Percentiles rank a stretch among this genome's conserved stretches.
Evolutionary conservation across 2,113 vertebrate species (phyloP).

Genomic region (Malurus melanocephalus): DNA sequence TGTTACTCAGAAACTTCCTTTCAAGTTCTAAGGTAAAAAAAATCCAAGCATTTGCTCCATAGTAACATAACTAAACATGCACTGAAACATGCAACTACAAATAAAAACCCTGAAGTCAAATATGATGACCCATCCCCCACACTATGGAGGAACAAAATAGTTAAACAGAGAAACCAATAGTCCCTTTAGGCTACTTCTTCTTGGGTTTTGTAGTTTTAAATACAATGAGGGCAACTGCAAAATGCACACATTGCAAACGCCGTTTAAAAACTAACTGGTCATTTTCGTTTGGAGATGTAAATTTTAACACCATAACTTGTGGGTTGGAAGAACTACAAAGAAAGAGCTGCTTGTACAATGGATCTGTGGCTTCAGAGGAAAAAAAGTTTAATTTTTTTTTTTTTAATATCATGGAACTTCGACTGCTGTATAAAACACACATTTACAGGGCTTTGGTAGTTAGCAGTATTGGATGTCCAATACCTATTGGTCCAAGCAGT

Average conservation of each 20-base stretch:
- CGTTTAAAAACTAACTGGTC: background rate
- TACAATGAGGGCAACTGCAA: background rate
- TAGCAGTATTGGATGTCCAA: background rate
- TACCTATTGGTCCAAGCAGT: background rate
- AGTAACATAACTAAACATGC: background rate
- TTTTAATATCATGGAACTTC: background rate
- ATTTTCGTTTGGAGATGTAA: background rate
- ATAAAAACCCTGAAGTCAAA: background rate
- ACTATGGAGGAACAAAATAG: background rate
- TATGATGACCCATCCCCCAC: background rate
- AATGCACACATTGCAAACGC: background rate
- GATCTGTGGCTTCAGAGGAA: background rate
- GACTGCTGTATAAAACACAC: background rate
- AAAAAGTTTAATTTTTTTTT: background rate
- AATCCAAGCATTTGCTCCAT: background rate
- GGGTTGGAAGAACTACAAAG: background rate
- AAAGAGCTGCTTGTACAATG: background rate
- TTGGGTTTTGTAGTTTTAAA: background rate
- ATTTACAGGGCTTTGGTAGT: background rate
- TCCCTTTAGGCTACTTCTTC: background rate
- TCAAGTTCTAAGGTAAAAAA: background rate
- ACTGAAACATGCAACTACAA: background rate
- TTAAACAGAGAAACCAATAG: background rate
- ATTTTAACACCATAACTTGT: background rate
- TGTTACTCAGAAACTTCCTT: background rate